phyloP scores from a whole-genome alignment of 2,888 invertebrate genomes.

The Thymelicus lineola region DNA sequence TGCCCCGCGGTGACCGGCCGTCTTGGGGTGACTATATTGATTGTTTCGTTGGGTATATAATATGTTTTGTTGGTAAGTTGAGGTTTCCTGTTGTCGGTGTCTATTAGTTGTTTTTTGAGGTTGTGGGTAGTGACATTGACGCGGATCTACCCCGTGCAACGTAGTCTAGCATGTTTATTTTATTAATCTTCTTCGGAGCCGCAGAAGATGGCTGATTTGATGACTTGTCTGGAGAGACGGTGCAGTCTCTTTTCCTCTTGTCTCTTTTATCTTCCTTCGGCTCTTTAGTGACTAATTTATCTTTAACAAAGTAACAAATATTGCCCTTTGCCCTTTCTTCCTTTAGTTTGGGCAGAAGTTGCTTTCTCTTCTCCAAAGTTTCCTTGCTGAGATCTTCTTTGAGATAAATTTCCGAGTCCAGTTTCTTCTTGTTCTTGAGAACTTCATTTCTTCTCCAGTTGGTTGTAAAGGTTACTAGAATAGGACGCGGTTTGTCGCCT shows the following conservation, averaged over 20 bases:
- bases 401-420: conserved; percentile 1
- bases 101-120: conserved; percentile 19
- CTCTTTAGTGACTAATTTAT: conserved; percentile 28
- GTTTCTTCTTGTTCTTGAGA: conserved; percentile 25
- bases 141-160: conserved; percentile 12
- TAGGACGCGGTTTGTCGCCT: conserved; percentile 24
- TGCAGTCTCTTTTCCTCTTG: conserved; percentile 28
- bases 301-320: conserved; percentile 16
- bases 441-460: conserved; percentile 27
- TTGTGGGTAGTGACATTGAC: background rate
- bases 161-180: conserved; percentile 15
- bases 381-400: conserved; percentile 38
- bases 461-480: conserved; percentile 31
- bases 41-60: background rate
- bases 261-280: conserved; percentile 20
- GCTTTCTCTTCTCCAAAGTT: conserved; percentile 39
- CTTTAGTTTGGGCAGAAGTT: conserved; percentile 37
- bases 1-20: conserved; percentile 43
- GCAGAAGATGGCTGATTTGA: background rate
- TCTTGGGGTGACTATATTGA: conserved; percentile 38
- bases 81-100: conserved; percentile 15
- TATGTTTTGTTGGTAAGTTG: background rate
- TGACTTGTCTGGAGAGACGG: conserved; percentile 18
- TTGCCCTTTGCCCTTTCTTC: conserved; percentile 37
- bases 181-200: conserved; percentile 9